Conservation (phyloP, 2,113 vertebrate species). For the Notothenia rossii region DNA sequence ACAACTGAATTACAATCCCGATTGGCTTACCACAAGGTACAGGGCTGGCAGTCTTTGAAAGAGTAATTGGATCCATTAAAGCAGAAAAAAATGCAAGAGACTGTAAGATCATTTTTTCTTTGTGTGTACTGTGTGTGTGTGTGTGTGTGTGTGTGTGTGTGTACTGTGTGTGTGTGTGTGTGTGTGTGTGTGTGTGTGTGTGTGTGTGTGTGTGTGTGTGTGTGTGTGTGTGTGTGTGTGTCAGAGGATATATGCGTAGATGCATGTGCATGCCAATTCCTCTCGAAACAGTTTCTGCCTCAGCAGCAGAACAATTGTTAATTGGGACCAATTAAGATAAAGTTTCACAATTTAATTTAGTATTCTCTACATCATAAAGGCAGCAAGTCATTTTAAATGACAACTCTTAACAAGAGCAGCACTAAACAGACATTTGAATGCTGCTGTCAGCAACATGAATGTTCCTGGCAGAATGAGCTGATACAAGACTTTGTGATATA, state of each 20-base stretch:
- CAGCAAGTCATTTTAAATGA: slow-evolving; percentile 36
- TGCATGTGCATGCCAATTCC: slow-evolving; percentile 35
- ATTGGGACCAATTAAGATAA: slow-evolving; percentile 63
- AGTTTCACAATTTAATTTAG: slow-evolving; percentile 56
- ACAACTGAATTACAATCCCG: slow-evolving; percentile 82
- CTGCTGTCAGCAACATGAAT: neutral
- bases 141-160: slow-evolving; percentile 9
- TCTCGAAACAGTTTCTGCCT: slow-evolving; percentile 23
- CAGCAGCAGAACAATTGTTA: slow-evolving; percentile 25
- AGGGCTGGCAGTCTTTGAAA: slow-evolving; percentile 71
- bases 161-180: neutral
- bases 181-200: neutral
- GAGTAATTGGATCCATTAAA: slow-evolving; percentile 83
- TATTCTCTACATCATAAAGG: slow-evolving; percentile 37
- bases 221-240: neutral
- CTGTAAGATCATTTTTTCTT: slow-evolving; percentile 51
- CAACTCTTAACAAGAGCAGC: slow-evolving; percentile 15
- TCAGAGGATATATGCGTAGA: slow-evolving; percentile 31
- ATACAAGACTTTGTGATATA: neutral
- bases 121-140: slow-evolving; percentile 30
- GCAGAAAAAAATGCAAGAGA: slow-evolving; percentile 47
- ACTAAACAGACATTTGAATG: slow-evolving; percentile 3
- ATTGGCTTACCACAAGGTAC: slow-evolving; percentile 71
- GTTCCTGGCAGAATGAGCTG: neutral
- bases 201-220: neutral